phyloP scores from a whole-genome alignment of 1,140 invertebrate genomes.

The Mactra quadrangularis region DNA sequence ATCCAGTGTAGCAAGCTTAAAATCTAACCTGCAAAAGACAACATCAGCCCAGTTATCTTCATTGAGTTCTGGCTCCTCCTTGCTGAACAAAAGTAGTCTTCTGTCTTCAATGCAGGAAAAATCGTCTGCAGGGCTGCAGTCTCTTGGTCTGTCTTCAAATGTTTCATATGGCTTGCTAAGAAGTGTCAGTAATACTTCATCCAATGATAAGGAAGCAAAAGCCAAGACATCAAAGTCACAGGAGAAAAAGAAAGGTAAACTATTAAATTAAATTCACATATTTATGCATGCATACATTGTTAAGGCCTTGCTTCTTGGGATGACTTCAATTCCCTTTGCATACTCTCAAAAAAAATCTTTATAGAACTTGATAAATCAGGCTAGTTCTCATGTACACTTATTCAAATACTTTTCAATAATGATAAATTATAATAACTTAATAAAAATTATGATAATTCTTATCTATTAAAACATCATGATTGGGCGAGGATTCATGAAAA shows the following conservation, averaged over 20 bases:
- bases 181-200: constrained; percentile 11
- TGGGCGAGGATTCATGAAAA: no score
- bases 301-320: not conserved
- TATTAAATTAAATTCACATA: not conserved
- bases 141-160: not conserved
- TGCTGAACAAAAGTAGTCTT: not conserved
- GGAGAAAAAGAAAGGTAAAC: not conserved
- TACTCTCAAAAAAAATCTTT: no score
- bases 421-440: no score
- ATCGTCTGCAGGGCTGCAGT: not conserved
- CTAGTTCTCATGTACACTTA: no score
- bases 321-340: no score
- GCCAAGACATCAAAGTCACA: not conserved
- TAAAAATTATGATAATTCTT: no score
- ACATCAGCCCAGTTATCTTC: not conserved
- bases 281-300: not conserved
- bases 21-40: no score
- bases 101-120: not conserved
- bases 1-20: no score
- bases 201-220: not conserved
- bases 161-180: not conserved
- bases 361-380: no score
- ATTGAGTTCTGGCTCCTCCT: not conserved
- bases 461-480: no score
- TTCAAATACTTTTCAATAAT: no score